Base-by-base conservation (phyloP, 2,113 vertebrate species). In the Cyphomyrus discorhynchus region DNA sequence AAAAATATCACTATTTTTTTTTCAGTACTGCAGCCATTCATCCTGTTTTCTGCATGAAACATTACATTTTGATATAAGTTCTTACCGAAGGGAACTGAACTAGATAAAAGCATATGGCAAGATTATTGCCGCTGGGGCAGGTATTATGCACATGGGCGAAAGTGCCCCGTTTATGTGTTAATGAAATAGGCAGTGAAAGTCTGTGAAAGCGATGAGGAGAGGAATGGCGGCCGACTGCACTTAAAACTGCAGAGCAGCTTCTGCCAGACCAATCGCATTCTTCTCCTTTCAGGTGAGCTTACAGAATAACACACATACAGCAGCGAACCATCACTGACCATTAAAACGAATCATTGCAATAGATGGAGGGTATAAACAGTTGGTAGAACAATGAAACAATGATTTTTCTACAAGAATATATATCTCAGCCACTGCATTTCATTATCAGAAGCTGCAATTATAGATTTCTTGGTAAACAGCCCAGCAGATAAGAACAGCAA, bases 401-500 rank as follows among this genome's bases (percentile, higher is more conserved):
- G 24, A 31, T 77, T 77, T 15, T 39, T 39, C 13, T 39, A 17
- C 5, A n/a, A 6, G 53, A 56, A 58, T 58, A 58, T 58, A 58
- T n/a, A 58, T 58, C 5, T n/a, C 27, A 27, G 62, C 10, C n/a
- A 31, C 62, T 70, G 70, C n/a, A 39, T 74, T 77, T 77, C 15
- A 35, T 39, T 77, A 13, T 13, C 35, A 42, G 31, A 13, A 19
- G 31, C 70, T 39, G n/a, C 35, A 77, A 39, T 39, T 7, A 39
- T 39, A 39, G 35, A 42, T 19, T 77, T 77, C 70, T 93, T 92
- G 91, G 92, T 93, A 93, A 94, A 94, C 91, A 94, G 58, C 3
- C 1, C 83, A 8, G n/a, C 45, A 88, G 90, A 92, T 95, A 94
- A 95, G 93, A 94, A 92, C 91, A 94, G 91, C 74, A 88, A 66